Evolutionary conservation across 2,113 vertebrate species (phyloP).

Genomic region (Scophthalmus maximus): DNA sequence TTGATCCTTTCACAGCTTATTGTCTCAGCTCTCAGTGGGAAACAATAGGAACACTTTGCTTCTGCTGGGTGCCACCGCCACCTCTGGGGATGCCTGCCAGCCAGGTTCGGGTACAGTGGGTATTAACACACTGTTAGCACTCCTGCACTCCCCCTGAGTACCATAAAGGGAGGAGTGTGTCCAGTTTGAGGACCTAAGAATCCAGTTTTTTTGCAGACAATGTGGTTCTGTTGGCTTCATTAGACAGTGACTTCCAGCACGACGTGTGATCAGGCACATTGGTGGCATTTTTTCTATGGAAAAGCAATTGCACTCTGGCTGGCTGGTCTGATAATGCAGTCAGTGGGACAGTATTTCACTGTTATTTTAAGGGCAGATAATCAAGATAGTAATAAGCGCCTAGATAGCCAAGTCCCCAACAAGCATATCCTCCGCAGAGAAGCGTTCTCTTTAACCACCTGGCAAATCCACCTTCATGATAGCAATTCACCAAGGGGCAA

Average conservation of each 20-base stretch:
- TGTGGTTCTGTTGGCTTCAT: not conserved
- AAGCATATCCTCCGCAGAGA: not conserved
- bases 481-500: not conserved
- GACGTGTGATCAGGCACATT: not conserved
- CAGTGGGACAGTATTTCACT: not conserved
- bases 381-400: not conserved
- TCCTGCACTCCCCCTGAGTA: not conserved
- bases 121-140: too few relatives aligned
- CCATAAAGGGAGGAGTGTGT: not conserved
- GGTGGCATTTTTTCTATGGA: not conserved
- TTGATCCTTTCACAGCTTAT: not conserved
- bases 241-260: not conserved
- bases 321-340: not conserved
- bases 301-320: not conserved
- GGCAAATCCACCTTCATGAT: not conserved
- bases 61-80: not conserved
- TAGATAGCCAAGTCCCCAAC: not conserved
- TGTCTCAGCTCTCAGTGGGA: too few relatives aligned
- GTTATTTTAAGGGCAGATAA: not conserved
- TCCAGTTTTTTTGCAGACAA: not conserved
- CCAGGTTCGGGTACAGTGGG: too few relatives aligned
- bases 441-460: not conserved
- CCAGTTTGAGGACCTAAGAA: not conserved
- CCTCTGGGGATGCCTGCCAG: too few relatives aligned
- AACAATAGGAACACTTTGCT: not conserved